These are phyloP conservation scores for Tauraco hartlaubi DNA, from an alignment of 2,797 vertebrate species.

Conservation along the genomic window DNA sequence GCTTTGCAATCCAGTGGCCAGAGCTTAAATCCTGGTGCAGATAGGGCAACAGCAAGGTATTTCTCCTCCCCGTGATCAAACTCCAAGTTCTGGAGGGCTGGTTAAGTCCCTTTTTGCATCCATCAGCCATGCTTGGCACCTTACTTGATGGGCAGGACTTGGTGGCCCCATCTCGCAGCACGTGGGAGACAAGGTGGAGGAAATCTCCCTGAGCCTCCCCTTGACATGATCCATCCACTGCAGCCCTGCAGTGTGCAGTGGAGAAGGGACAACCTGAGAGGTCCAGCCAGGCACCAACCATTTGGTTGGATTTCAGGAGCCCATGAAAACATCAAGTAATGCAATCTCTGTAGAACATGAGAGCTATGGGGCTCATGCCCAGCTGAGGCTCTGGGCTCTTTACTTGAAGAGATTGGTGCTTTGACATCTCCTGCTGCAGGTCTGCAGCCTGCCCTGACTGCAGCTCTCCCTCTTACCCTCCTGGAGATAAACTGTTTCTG, in stretches of 20 bases:
- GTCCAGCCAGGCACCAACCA: background rate
- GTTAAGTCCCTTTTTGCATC: background rate
- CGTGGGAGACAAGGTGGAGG: background rate
- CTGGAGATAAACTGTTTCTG: background rate
- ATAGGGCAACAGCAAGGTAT: background rate
- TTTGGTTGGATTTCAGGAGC: background rate
- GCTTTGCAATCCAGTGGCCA: background rate
- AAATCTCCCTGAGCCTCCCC: background rate
- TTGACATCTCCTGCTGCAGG: background rate
- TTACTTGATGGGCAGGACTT: background rate
- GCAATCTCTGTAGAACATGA: background rate
- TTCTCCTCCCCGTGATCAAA: background rate
- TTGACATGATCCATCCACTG: background rate
- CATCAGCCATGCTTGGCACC: background rate
- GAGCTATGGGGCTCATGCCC: accelerated
- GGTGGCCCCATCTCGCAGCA: accelerated
- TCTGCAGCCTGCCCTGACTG: background rate
- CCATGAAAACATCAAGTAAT: accelerated
- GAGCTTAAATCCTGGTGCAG: background rate
- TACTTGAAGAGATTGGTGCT: background rate
- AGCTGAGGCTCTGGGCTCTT: background rate
- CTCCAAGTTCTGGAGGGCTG: background rate
- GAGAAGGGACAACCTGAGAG: background rate
- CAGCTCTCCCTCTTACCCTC: background rate
- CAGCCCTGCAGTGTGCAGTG: accelerated